phyloP scores from a whole-genome alignment of 2,888 invertebrate genomes.

The Portevinia maculata region DNA sequence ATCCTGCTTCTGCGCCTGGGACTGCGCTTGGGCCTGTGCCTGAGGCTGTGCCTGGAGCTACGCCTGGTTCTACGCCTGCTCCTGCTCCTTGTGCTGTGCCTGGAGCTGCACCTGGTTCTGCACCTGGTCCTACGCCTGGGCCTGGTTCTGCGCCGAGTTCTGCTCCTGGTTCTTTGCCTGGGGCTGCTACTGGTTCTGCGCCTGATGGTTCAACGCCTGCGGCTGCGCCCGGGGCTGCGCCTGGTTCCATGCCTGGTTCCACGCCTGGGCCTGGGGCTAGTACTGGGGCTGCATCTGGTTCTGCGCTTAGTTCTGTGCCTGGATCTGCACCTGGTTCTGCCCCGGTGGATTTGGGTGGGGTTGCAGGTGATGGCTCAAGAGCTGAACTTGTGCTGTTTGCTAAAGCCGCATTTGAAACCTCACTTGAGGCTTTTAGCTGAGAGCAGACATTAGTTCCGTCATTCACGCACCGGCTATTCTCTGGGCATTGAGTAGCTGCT shows the following conservation, averaged over 20 bases:
- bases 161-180: too few relatives aligned
- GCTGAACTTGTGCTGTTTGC: background rate
- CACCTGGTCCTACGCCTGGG: too few relatives aligned
- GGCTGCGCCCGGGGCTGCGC: too few relatives aligned
- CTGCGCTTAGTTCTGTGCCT: background rate
- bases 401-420: constrained; percentile 3
- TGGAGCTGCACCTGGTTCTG: background rate
- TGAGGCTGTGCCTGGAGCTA: background rate
- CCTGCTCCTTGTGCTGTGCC: background rate
- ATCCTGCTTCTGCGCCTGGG: background rate
- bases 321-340: constrained; percentile 8
- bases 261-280: too few relatives aligned
- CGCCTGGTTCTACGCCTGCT: background rate
- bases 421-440: constrained; percentile 75
- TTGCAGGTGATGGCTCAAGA: constrained; percentile 37
- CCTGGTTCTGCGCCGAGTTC: too few relatives aligned
- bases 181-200: too few relatives aligned
- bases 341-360: constrained; percentile 29
- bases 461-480: constrained; percentile 79
- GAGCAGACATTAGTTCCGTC: constrained; percentile 79
- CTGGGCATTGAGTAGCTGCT: constrained; percentile 75
- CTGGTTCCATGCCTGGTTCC: too few relatives aligned
- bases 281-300: too few relatives aligned
- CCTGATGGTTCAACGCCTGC: background rate
- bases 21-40: background rate